These are phyloP conservation scores for Cyrtodaria siliqua DNA, from an alignment of 2,888 invertebrate genomes.

Conservation along the genomic window DNA sequence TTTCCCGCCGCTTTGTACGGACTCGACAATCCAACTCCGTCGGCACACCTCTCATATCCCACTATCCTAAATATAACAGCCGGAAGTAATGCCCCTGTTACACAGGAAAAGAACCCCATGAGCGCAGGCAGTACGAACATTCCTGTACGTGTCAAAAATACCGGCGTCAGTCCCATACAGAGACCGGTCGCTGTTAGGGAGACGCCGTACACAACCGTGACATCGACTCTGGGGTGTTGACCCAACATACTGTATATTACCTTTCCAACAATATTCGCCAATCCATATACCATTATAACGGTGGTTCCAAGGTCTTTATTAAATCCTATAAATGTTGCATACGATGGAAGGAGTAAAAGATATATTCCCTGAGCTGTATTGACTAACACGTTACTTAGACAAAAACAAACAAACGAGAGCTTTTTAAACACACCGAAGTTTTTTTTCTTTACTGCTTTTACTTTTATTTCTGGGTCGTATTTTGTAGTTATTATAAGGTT, in stretches of 20 bases:
- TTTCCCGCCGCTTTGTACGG: slow-evolving; percentile 54
- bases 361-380: slow-evolving; percentile 40
- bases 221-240: slow-evolving; percentile 43
- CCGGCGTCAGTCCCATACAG: slow-evolving; percentile 30
- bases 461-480: neutral
- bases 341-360: slow-evolving; percentile 48
- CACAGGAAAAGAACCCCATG: slow-evolving; percentile 51
- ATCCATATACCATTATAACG: slow-evolving; percentile 33
- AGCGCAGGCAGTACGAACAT: slow-evolving; percentile 37
- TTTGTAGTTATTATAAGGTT: neutral
- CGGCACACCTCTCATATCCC: slow-evolving; percentile 45
- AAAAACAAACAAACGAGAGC: slow-evolving; percentile 37
- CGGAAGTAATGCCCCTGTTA: slow-evolving; percentile 43
- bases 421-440: slow-evolving; percentile 25
- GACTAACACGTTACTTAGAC: slow-evolving; percentile 43
- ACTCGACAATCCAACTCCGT: slow-evolving; percentile 41
- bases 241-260: slow-evolving; percentile 42
- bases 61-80: slow-evolving; percentile 47
- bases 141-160: slow-evolving; percentile 28
- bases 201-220: slow-evolving; percentile 26
- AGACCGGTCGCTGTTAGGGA: slow-evolving; percentile 42
- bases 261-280: slow-evolving; percentile 41
- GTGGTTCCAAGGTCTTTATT: slow-evolving; percentile 18
- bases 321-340: slow-evolving; percentile 35
- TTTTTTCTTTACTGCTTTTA: neutral